Evolutionary conservation across 1,140 invertebrate species (phyloP).

Genomic region (Campoletis sonorensis): DNA sequence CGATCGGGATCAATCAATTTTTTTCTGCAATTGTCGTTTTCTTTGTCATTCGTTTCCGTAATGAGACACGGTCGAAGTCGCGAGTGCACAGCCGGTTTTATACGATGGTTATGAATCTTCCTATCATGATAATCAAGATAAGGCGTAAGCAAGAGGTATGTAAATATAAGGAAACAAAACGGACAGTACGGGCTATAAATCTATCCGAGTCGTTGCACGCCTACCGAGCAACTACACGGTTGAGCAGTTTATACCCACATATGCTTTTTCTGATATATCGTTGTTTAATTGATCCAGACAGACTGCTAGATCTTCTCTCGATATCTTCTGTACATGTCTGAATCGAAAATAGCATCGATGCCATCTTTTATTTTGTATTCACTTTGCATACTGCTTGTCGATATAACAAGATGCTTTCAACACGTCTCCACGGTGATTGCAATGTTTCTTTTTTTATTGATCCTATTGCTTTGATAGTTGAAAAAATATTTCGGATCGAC

Average conservation of each 20-base stretch:
- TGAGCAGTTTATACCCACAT: background rate
- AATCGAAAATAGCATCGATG: constrained; percentile 9
- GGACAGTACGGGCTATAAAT: constrained; percentile 1
- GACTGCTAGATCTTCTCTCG: constrained; percentile 24
- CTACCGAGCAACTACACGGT: background rate
- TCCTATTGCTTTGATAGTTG: too few species aligned
- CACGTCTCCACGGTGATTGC: too few species aligned
- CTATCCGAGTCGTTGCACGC: constrained; percentile 8
- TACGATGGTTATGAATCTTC: background rate
- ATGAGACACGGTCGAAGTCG: background rate
- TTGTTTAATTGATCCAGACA: constrained; percentile 44
- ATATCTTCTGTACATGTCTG: constrained; percentile 27
- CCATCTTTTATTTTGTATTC: constrained; percentile 1
- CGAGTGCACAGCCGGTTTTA: too few species aligned
- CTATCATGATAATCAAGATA: background rate
- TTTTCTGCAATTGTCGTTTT: too few species aligned
- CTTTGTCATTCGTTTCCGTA: background rate
- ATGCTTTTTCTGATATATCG: constrained; percentile 35
- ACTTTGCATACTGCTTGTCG: too few species aligned
- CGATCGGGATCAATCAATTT: too few species aligned
- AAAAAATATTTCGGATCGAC: too few species aligned
- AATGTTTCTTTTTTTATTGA: too few species aligned
- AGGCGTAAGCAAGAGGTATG: background rate
- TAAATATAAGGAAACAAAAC: background rate
- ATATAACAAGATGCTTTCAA: too few species aligned